phyloP scores from a whole-genome alignment of 1,140 invertebrate genomes.

The Hylaeus volcanicus region DNA sequence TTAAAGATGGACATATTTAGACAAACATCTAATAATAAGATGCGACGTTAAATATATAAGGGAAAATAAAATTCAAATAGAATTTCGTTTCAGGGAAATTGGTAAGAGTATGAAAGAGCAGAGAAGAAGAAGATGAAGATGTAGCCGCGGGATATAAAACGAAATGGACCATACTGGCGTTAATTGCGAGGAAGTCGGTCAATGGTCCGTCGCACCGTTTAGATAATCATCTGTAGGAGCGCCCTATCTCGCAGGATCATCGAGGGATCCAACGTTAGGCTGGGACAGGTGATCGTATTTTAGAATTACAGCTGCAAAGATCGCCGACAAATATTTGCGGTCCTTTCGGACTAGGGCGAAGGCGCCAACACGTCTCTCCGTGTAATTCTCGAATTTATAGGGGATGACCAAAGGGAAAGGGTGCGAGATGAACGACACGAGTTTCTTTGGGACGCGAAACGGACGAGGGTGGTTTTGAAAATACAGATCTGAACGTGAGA shows the following conservation, averaged over 20 bases:
- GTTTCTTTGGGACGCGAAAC: conserved; percentile 5
- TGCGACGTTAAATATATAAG: too few species aligned
- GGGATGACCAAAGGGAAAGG: conserved; percentile 49
- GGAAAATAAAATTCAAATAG: too few species aligned
- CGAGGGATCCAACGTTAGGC: neutral
- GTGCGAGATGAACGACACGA: conserved; percentile 13
- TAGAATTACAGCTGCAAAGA: conserved; percentile 51
- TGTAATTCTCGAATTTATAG: conserved; percentile 69
- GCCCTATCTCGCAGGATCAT: neutral
- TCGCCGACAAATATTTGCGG: conserved; percentile 66
- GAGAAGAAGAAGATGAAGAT: conserved; percentile 4
- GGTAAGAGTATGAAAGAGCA: too few species aligned
- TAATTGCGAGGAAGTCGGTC: conserved; percentile 49
- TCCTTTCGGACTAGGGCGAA: conserved; percentile 7
- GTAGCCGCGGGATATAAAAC: conserved; percentile 39
- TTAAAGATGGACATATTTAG: too few species aligned
- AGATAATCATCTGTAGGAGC: conserved; percentile 34
- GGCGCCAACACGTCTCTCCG: conserved; percentile 12
- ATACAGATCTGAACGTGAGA: too few species aligned
- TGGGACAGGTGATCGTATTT: conserved; percentile 41
- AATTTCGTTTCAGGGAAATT: too few species aligned
- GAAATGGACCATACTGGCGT: conserved; percentile 33
- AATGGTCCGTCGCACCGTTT: conserved; percentile 25
- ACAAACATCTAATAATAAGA: too few species aligned
- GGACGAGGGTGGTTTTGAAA: too few species aligned